A percentile compares a stretch with the other conserved stretches of the same genome.
phyloP scores from a whole-genome alignment of 2,888 invertebrate species.

The Eupithecia subumbrata region DNA sequence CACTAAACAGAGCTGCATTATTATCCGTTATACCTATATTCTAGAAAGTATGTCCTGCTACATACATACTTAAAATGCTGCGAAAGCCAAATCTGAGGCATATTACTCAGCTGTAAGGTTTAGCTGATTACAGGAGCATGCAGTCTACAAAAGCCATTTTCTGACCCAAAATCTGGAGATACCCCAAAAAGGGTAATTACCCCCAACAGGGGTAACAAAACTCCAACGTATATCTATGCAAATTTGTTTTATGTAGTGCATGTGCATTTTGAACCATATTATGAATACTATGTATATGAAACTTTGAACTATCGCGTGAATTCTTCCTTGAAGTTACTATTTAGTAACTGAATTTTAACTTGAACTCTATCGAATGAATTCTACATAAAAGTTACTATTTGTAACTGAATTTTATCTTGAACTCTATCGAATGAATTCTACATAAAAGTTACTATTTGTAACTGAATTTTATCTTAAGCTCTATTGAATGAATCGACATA shows the following conservation, averaged over 20 bases:
- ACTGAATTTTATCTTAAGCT: not conserved
- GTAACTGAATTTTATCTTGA: not conserved
- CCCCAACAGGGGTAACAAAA: not conserved
- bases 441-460: not conserved
- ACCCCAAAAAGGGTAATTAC: not conserved
- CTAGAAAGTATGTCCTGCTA: too few species aligned
- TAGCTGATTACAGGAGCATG: not conserved
- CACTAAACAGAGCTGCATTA: too few species aligned
- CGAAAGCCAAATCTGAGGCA: not conserved
- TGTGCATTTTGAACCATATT: conserved; percentile 20
- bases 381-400: not conserved
- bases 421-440: not conserved
- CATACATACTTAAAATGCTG: too few species aligned
- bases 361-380: not conserved
- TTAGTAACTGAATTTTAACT: not conserved
- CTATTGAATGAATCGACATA: not conserved
- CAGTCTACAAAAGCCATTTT: conserved; percentile 21
- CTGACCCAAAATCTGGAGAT: conserved; percentile 9
- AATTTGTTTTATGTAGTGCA: conserved; percentile 31
- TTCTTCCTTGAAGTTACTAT: conserved; percentile 8
- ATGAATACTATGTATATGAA: conserved; percentile 1
- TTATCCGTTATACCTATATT: too few species aligned
- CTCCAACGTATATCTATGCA: conserved; percentile 29
- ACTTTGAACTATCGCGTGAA: not conserved
- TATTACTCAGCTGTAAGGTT: not conserved